Percentiles rank a stretch among this genome's conserved stretches.
phyloP scores from a whole-genome alignment of 2,113 vertebrate genomes.

The Orcinus orca region DNA sequence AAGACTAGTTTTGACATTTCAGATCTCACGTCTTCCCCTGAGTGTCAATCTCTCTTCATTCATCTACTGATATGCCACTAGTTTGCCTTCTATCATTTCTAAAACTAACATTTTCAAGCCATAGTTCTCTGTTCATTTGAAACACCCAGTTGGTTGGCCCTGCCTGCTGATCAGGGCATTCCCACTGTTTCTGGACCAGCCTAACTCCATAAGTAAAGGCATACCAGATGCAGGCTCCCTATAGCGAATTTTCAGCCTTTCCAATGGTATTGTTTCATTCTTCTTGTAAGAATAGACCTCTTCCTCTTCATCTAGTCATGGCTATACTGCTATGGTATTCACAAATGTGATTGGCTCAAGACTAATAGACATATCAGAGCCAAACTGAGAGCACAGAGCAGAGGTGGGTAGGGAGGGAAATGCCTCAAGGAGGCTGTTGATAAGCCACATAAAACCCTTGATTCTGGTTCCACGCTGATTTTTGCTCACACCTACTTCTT shows the following conservation, averaged over 20 bases:
- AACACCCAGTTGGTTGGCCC: background rate
- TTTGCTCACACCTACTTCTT: background rate
- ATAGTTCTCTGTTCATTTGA: background rate
- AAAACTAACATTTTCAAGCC: background rate
- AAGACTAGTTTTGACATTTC: constrained; percentile 15
- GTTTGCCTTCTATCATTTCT: background rate
- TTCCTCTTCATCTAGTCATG: background rate
- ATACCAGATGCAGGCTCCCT: background rate
- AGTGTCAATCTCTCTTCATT: background rate
- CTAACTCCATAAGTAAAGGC: background rate
- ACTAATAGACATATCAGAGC: background rate
- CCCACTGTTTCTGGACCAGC: background rate
- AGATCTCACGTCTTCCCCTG: background rate
- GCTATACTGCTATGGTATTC: background rate
- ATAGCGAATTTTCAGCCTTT: background rate
- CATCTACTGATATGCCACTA: background rate
- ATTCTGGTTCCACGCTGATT: background rate
- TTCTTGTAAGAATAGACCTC: background rate
- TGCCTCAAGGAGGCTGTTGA: background rate
- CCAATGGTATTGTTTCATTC: background rate
- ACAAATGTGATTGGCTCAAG: background rate
- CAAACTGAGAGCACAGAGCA: background rate
- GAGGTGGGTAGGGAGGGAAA: background rate
- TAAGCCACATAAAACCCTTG: background rate
- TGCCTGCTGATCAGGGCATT: background rate